phyloP scores from a whole-genome alignment of 2,113 vertebrate genomes.

The Oryzias celebensis region DNA sequence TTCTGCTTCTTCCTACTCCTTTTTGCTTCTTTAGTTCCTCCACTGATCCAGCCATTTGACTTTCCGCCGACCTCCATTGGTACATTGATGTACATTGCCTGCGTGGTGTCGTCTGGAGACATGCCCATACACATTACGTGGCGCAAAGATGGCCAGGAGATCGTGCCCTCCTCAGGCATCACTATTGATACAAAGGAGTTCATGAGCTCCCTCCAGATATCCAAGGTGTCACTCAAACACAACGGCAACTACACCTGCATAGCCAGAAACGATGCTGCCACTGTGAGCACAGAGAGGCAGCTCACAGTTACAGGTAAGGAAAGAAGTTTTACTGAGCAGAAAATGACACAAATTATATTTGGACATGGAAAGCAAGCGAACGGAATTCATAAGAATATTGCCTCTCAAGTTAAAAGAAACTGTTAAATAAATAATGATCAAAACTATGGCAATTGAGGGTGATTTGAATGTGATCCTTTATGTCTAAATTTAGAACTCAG shows the following conservation, averaged over 20 bases:
- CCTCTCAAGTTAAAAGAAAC: too few species aligned
- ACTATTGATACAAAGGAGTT: slow-evolving; percentile 99
- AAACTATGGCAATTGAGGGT: too few species aligned
- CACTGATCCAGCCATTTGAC: slow-evolving; percentile 98
- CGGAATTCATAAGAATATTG: too few species aligned
- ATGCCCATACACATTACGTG: slow-evolving; percentile 99
- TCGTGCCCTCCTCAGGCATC: slow-evolving; percentile 91
- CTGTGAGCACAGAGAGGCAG: slow-evolving; percentile 94
- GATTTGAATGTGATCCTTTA: too few species aligned
- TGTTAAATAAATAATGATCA: too few species aligned
- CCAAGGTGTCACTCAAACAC: slow-evolving; percentile 96
- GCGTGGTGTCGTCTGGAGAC: slow-evolving; percentile 96
- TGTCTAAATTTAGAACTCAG: too few species aligned
- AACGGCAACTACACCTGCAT: slow-evolving; percentile 99
- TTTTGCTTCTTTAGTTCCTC: slow-evolving; percentile 82
- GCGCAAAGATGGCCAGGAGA: slow-evolving; percentile 97
- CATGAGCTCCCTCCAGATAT: slow-evolving; percentile 99
- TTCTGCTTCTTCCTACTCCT: slow-evolving; percentile 11
- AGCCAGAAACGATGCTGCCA: slow-evolving; percentile 94
- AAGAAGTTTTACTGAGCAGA: background rate
- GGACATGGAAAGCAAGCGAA: background rate
- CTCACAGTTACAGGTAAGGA: slow-evolving; percentile 91
- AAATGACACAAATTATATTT: background rate
- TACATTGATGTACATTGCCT: slow-evolving; percentile 97
- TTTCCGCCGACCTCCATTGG: slow-evolving; percentile 96